Evolutionary conservation across 2,113 vertebrate species (phyloP).

Genomic region (Tyrannus savana): DNA sequence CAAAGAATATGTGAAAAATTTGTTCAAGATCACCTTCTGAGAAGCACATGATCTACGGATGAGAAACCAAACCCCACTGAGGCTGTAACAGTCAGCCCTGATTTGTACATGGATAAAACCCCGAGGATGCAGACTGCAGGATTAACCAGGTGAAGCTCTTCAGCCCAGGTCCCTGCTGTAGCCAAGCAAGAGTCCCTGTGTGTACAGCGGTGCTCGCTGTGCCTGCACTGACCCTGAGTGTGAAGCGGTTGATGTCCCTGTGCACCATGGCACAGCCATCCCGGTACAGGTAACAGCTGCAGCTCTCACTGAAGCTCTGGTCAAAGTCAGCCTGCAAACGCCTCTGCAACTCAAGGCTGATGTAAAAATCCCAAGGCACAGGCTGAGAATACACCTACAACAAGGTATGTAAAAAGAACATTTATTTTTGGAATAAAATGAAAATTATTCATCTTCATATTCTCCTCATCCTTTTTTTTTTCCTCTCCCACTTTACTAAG

Average conservation of each 20-base stretch:
- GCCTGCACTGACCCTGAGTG: constrained; percentile 69
- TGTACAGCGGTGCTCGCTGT: not conserved
- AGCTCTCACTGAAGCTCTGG: constrained; percentile 62
- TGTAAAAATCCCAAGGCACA: constrained; percentile 86
- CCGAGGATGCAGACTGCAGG: not conserved
- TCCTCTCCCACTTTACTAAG: not conserved
- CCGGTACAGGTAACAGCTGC: constrained; percentile 75
- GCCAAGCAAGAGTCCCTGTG: not conserved
- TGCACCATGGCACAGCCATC: constrained; percentile 77
- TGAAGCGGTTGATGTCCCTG: constrained; percentile 63
- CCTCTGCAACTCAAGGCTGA: constrained; percentile 74
- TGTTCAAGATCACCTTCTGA: not conserved
- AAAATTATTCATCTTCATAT: not conserved
- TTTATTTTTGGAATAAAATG: not conserved
- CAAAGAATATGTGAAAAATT: not conserved
- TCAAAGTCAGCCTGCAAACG: constrained; percentile 69
- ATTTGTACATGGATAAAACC: not conserved
- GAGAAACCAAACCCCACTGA: not conserved
- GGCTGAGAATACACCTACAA: constrained; percentile 77
- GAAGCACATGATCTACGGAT: not conserved
- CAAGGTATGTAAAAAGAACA: not conserved
- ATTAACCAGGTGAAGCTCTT: not conserved
- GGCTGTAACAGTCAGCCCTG: not conserved
- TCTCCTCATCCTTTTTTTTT: not conserved
- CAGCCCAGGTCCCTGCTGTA: not conserved